A percentile compares a stretch with the other conserved stretches of the same genome.
phyloP scores from a whole-genome alignment of 2,113 vertebrate species.

The Phylloscopus trochiloides region DNA sequence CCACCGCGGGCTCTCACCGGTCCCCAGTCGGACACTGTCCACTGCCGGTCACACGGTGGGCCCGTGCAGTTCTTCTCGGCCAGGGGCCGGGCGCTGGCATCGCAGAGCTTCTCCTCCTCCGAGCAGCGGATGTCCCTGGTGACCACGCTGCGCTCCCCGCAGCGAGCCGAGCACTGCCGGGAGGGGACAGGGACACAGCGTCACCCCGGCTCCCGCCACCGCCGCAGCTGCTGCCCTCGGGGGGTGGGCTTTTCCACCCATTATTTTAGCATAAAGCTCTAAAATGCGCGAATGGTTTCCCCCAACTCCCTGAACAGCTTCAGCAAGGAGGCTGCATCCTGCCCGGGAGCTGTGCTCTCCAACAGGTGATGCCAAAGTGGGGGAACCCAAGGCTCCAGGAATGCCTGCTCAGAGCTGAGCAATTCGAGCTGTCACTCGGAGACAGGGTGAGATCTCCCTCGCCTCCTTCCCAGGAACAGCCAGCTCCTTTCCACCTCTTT shows the following conservation, averaged over 20 bases:
- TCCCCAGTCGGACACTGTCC: conserved; percentile 96
- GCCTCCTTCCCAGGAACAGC: background rate
- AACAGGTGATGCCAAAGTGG: background rate
- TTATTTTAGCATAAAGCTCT: background rate
- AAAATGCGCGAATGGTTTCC: background rate
- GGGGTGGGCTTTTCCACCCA: fast-evolving
- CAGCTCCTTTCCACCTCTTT: background rate
- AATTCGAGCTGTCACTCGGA: background rate
- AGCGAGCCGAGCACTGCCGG: conserved; percentile 87
- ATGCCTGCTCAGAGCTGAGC: background rate
- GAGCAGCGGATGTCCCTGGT: conserved; percentile 92
- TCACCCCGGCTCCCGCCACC: fast-evolving
- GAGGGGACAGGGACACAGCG: background rate
- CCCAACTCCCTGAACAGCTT: fast-evolving
- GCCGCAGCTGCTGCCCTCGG: no score
- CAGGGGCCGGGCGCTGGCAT: conserved; percentile 77
- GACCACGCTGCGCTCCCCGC: conserved; percentile 84
- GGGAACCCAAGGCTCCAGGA: background rate
- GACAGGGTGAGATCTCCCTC: background rate
- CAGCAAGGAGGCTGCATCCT: background rate
- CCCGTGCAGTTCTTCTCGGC: conserved; percentile 90
- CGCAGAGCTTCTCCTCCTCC: conserved; percentile 85
- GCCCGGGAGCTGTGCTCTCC: background rate
- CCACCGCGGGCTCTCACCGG: conserved; percentile 77
- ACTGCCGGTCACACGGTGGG: conserved; percentile 90